phyloP scores from a whole-genome alignment of 2,797 vertebrate genomes.

The Enteromius radiatus region DNA sequence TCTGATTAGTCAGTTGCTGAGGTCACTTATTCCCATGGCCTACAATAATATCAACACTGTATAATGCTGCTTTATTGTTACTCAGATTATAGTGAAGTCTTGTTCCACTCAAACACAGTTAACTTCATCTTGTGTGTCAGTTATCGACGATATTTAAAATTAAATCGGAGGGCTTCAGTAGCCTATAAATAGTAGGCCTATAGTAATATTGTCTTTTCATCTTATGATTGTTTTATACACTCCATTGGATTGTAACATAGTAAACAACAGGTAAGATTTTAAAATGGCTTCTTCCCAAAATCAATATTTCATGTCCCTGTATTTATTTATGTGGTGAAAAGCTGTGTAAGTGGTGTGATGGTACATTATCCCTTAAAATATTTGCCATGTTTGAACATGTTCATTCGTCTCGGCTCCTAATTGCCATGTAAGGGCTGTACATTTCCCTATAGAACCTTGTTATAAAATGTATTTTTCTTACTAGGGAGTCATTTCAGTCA shows the following conservation, averaged over 20 bases:
- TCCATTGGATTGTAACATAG: neutral
- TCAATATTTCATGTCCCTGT: neutral
- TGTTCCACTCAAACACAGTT: neutral
- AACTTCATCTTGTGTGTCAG: neutral
- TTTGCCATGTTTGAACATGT: neutral
- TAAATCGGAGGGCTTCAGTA: neutral
- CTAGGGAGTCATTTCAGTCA: neutral
- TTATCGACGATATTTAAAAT: neutral
- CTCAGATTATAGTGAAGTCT: neutral
- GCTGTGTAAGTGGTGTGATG: neutral
- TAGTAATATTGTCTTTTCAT: neutral
- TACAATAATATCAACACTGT: neutral
- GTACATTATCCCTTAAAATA: neutral
- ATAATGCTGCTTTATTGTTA: neutral
- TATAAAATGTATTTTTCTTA: neutral
- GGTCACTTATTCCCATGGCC: neutral
- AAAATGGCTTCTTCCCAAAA: neutral
- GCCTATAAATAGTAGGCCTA: neutral
- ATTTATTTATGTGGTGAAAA: neutral
- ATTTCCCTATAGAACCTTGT: neutral
- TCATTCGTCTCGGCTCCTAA: neutral
- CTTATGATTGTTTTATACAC: neutral
- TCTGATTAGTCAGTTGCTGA: neutral
- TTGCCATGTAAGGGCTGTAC: neutral
- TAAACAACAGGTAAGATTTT: neutral